phyloP scores from a whole-genome alignment of 2,888 invertebrate species.

The Ochropleura plecta region DNA sequence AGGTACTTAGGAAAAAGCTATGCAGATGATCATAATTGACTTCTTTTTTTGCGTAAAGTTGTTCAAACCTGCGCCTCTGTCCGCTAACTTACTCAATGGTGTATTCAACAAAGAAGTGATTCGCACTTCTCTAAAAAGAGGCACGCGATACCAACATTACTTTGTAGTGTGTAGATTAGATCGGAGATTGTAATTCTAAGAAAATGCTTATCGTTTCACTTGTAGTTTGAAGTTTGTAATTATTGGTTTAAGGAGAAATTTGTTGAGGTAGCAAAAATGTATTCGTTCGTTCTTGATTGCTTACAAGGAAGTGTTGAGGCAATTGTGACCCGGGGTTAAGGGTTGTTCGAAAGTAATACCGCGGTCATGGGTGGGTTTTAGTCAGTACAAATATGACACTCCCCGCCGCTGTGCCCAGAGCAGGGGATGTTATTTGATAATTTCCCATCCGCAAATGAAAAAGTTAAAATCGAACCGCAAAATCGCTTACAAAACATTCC shows the following conservation, averaged over 20 bases:
- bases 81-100: constrained; percentile 9
- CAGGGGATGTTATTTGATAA: too few species aligned
- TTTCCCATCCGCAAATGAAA: too few species aligned
- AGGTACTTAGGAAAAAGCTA: neutral
- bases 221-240: constrained; percentile 33
- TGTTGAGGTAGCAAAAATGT: neutral
- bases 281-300: neutral
- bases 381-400: too few species aligned
- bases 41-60: neutral
- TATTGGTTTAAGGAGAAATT: constrained; percentile 26
- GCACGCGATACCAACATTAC: constrained; percentile 64
- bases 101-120: constrained; percentile 53
- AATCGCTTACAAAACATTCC: neutral
- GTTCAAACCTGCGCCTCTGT: neutral
- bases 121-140: constrained; percentile 60
- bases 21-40: neutral
- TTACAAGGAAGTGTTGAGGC: neutral
- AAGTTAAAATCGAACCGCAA: neutral
- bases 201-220: constrained; percentile 47
- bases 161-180: constrained; percentile 59
- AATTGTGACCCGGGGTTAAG: neutral
- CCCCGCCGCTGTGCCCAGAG: too few species aligned
- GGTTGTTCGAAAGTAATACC: too few species aligned
- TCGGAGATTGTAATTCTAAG: constrained; percentile 47
- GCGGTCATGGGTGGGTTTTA: too few species aligned